Evolutionary conservation across 1,140 invertebrate genomes (phyloP).

Genomic region (Drusus annulatus): DNA sequence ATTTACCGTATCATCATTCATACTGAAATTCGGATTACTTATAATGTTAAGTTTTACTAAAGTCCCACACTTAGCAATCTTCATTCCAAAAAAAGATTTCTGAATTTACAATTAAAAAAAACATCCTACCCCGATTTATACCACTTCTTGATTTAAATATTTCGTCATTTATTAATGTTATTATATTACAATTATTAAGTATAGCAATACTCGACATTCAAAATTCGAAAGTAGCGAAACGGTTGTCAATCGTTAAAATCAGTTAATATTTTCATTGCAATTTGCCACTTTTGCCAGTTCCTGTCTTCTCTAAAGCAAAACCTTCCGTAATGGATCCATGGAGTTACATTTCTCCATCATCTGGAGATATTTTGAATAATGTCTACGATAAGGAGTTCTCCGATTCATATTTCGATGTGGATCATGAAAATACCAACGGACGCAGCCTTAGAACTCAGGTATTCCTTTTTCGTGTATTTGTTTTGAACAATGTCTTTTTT

Average conservation of each 20-base stretch:
- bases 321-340: slow-evolving; percentile 17
- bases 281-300: not conserved
- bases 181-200: not conserved
- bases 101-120: no score
- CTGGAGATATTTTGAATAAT: slow-evolving; percentile 21
- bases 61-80: no score
- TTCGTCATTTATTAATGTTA: not conserved
- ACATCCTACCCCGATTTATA: not conserved
- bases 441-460: not conserved
- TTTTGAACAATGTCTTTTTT: no score
- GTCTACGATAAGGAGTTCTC: slow-evolving; percentile 12
- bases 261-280: slow-evolving; percentile 6
- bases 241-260: slow-evolving; percentile 27
- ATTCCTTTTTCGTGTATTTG: not conserved
- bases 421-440: slow-evolving; percentile 33
- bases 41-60: no score
- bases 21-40: no score
- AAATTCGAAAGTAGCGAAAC: slow-evolving; percentile 18
- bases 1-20: no score
- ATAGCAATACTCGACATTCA: slow-evolving; percentile 10
- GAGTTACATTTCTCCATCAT: slow-evolving; percentile 24
- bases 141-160: not conserved
- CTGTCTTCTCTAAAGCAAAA: not conserved
- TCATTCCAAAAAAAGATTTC: no score
- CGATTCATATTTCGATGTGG: slow-evolving; percentile 24